These are phyloP conservation scores for Galagoides demidoff DNA, from an alignment of 2,797 vertebrate species.

Conservation along the genomic window DNA sequence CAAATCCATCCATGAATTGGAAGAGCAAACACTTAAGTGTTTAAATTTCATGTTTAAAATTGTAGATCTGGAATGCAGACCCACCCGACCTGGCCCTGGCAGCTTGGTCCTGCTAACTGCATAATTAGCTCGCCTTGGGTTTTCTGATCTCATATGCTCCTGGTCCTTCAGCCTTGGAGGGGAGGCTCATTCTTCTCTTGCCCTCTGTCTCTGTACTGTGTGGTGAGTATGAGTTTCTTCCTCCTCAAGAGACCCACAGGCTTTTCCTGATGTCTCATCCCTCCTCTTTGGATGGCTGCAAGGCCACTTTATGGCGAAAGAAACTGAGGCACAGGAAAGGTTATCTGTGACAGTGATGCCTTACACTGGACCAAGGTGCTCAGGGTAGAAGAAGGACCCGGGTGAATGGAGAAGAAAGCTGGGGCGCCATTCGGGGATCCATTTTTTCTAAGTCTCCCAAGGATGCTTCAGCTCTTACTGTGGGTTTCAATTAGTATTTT, in stretches of 20 bases:
- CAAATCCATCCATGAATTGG: not conserved
- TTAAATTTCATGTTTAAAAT: constrained; percentile 72
- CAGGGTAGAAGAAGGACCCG: no score
- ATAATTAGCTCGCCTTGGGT: constrained; percentile 26
- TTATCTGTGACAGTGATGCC: not conserved
- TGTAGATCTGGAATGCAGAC: not conserved
- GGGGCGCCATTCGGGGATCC: not conserved
- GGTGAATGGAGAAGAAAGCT: not conserved
- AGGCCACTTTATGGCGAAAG: not conserved
- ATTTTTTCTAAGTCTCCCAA: not conserved
- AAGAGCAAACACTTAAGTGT: constrained; percentile 70
- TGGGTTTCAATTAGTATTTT: not conserved
- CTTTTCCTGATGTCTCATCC: not conserved
- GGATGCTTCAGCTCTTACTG: rapidly evolving
- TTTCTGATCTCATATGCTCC: not conserved
- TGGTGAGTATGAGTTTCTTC: not conserved
- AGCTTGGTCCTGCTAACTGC: not conserved
- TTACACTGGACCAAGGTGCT: not conserved
- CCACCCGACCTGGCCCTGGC: not conserved
- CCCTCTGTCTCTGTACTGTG: not conserved
- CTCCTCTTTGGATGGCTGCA: not conserved
- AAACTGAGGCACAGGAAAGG: not conserved
- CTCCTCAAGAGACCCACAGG: not conserved
- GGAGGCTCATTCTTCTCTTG: not conserved
- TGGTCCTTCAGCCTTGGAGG: not conserved